Percentiles rank a stretch among this genome's conserved stretches.
phyloP scores from a whole-genome alignment of 2,888 invertebrate genomes.

The Pristionchus exspectatus region DNA sequence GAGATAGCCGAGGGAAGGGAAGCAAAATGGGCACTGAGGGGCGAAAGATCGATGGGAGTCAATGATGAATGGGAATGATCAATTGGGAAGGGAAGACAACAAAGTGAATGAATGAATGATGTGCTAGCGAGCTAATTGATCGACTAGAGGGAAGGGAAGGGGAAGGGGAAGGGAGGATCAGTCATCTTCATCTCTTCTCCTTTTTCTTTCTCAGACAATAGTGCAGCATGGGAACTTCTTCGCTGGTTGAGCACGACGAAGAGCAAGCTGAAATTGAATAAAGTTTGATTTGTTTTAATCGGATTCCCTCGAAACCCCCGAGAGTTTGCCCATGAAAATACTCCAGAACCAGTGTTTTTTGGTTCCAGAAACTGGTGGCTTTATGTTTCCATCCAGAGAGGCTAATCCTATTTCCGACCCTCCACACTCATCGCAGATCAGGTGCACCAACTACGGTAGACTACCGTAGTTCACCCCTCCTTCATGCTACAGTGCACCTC shows the following conservation, averaged over 20 bases:
- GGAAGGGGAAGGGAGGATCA: not conserved
- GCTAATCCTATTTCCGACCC: too few species aligned
- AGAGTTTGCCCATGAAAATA: too few species aligned
- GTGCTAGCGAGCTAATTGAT: not conserved
- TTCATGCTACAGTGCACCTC: not conserved
- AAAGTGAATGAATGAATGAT: not conserved
- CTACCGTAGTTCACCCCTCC: not conserved
- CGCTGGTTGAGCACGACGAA: not conserved
- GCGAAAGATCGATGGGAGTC: not conserved
- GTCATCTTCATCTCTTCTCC: not conserved
- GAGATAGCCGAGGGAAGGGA: not conserved
- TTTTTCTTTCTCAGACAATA: not conserved
- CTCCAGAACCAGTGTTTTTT: too few species aligned
- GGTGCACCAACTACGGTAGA: too few species aligned
- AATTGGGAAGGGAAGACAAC: not conserved
- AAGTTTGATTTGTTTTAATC: too few species aligned
- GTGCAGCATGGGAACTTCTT: constrained; percentile 47
- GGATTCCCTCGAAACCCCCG: too few species aligned
- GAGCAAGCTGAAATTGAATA: not conserved
- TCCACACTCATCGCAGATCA: too few species aligned
- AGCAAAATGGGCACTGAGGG: not conserved
- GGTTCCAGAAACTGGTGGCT: too few species aligned
- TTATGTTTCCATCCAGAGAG: too few species aligned
- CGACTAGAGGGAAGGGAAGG: not conserved
- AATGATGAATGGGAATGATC: not conserved